Percentiles rank a stretch among this genome's conserved stretches.
Conservation (phyloP, 2,797 vertebrate species). For the Lepilemur ruficaudatus region DNA sequence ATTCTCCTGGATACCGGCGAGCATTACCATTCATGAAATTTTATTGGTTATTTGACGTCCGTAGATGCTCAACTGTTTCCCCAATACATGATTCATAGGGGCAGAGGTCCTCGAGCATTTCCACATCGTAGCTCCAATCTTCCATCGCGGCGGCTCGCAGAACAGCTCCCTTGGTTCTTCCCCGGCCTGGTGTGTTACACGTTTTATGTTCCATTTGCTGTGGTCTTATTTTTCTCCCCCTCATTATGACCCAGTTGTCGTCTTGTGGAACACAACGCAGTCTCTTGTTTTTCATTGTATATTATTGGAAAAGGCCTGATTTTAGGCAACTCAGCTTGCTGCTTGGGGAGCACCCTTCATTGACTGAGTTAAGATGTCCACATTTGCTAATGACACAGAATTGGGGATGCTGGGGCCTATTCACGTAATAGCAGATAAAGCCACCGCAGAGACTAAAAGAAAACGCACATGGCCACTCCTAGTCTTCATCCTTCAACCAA, state of each 20-base stretch:
- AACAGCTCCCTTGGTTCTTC: rapidly evolving
- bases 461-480: not conserved
- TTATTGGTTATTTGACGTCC: constrained; percentile 71
- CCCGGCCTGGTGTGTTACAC: not conserved
- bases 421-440: constrained; percentile 31
- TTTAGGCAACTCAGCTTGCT: constrained; percentile 45
- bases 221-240: constrained; percentile 19
- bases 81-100: constrained; percentile 75
- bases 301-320: not conserved
- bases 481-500: not conserved
- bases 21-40: constrained; percentile 76
- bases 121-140: constrained; percentile 16
- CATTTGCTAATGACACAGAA: constrained; percentile 43
- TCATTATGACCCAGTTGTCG: constrained; percentile 27
- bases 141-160: not conserved
- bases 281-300: not conserved
- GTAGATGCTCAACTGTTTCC: constrained; percentile 31
- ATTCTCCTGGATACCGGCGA: constrained; percentile 39
- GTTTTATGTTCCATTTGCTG: not conserved
- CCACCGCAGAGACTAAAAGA: constrained; percentile 38
- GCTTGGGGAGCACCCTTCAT: not conserved
- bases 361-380: constrained; percentile 30
- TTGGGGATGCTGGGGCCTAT: not conserved
- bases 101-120: constrained; percentile 75
- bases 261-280: not conserved